Conservation (phyloP, 2,113 vertebrate genomes). For the Numenius arquata region DNA sequence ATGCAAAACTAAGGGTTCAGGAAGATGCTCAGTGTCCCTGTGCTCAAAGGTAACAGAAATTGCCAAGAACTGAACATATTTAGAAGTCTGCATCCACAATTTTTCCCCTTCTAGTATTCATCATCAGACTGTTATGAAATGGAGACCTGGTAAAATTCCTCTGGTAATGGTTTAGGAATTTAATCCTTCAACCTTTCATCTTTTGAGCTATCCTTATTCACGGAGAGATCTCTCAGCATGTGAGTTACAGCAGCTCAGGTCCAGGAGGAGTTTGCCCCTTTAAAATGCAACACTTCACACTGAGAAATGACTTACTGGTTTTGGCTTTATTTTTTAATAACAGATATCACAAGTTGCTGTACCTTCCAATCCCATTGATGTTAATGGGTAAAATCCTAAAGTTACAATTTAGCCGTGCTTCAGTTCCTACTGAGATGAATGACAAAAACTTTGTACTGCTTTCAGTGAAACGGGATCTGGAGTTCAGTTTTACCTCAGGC, state of each 20-base stretch:
- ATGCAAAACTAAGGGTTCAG: background rate
- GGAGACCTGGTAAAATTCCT: background rate
- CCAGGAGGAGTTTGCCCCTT: background rate
- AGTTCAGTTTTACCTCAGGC: background rate
- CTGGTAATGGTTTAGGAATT: background rate
- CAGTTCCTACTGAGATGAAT: background rate
- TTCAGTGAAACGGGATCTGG: background rate
- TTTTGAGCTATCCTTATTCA: background rate
- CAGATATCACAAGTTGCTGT: background rate
- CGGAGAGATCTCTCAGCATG: background rate
- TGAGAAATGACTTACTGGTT: background rate
- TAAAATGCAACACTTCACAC: conserved; percentile 8
- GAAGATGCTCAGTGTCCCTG: background rate
- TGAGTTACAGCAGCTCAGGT: background rate
- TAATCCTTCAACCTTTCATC: conserved; percentile 25
- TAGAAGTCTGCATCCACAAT: background rate
- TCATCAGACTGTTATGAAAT: background rate
- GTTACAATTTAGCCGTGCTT: background rate
- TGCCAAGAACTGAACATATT: background rate
- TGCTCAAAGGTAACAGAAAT: background rate
- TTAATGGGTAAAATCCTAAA: background rate
- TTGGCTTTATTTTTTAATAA: background rate
- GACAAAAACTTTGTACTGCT: background rate
- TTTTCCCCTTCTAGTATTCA: background rate
- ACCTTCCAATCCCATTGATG: background rate